Conservation (phyloP, 1,140 invertebrate species). For the Atta cephalotes region DNA sequence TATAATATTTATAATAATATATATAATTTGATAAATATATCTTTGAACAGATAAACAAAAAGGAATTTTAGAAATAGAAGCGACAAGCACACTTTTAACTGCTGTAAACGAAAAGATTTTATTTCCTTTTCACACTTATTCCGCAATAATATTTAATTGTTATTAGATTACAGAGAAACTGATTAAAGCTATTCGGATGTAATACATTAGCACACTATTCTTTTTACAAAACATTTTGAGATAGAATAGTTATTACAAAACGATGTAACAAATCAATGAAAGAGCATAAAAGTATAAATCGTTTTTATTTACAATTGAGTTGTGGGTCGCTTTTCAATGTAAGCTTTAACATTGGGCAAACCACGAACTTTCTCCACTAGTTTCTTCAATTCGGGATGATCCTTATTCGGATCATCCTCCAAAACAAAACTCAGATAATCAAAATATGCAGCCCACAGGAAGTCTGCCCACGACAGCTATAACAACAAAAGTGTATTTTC, state of each 20-base stretch:
- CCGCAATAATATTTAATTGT: background rate
- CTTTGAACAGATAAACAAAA: background rate
- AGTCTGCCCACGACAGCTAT: slow-evolving; percentile 66
- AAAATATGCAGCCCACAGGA: background rate
- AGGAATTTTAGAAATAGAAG: background rate
- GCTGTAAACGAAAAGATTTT: background rate
- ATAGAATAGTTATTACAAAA: slow-evolving; percentile 69
- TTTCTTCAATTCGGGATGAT: slow-evolving; percentile 62
- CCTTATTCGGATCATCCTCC: slow-evolving; percentile 30
- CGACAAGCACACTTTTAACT: background rate
- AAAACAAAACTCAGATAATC: background rate
- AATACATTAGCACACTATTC: background rate
- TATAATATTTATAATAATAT: too few relatives aligned
- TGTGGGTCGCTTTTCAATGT: slow-evolving; percentile 88
- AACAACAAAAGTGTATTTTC: background rate
- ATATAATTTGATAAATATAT: background rate
- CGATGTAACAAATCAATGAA: background rate
- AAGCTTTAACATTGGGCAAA: slow-evolving; percentile 89
- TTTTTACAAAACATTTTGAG: slow-evolving; percentile 47
- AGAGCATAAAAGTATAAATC: background rate
- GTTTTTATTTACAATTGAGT: slow-evolving; percentile 80
- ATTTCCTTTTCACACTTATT: slow-evolving; percentile 1
- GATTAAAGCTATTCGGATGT: background rate
- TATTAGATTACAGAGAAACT: background rate
- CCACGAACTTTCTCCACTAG: slow-evolving; percentile 80